Conservation (phyloP, 2,113 vertebrate species). For the Mobula hypostoma region DNA sequence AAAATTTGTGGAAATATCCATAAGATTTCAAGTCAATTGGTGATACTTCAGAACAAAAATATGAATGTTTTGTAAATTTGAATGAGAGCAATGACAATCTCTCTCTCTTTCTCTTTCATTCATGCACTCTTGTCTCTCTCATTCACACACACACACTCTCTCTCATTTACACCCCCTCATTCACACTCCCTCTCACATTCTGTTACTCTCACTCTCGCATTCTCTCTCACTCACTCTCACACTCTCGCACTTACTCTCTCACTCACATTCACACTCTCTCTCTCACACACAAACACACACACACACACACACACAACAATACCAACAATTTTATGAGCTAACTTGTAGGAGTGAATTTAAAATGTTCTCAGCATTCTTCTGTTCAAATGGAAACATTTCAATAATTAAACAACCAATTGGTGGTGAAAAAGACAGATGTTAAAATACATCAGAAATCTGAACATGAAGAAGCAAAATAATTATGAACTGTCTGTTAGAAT, state of each 20-base stretch:
- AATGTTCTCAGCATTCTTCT: neutral
- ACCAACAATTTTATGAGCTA: neutral
- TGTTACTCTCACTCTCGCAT: no score
- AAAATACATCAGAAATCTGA: neutral
- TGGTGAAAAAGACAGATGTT: neutral
- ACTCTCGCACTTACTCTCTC: no score
- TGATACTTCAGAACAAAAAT: neutral
- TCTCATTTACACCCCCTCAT: no score
- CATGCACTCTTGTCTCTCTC: neutral
- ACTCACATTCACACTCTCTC: neutral
- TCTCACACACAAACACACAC: no score
- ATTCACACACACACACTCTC: no score
- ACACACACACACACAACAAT: no score
- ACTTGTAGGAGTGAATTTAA: neutral
- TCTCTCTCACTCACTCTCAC: neutral
- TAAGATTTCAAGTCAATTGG: neutral
- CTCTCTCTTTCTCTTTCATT: neutral
- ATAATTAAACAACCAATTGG: neutral
- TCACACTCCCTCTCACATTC: no score
- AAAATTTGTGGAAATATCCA: neutral
- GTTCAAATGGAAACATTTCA: neutral
- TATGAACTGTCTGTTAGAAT: neutral
- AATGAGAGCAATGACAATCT: neutral
- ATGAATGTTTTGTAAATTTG: neutral
- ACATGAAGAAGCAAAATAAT: neutral